phyloP scores from a whole-genome alignment of 2,113 vertebrate species.

The Mastomys coucha region DNA sequence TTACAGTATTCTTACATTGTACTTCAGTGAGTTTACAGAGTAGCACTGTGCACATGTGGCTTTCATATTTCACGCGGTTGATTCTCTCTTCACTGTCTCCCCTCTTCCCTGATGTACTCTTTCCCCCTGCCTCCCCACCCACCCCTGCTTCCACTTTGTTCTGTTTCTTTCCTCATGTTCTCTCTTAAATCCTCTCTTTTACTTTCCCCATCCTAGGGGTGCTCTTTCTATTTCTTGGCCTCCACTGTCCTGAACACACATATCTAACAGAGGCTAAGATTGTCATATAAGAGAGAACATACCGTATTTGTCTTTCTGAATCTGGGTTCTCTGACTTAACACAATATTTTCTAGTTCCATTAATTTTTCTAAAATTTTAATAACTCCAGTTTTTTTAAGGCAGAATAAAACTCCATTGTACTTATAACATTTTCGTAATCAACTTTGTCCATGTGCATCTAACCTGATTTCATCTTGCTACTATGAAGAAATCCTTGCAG shows the following conservation, averaged over 20 bases:
- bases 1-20: neutral
- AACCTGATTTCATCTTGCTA: neutral
- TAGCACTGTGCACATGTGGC: neutral
- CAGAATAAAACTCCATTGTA: neutral
- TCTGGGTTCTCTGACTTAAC: neutral
- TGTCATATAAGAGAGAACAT: neutral
- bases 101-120: no score
- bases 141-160: neutral
- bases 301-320: neutral
- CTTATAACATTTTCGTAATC: neutral
- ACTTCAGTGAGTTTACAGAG: neutral
- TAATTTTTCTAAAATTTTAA: neutral
- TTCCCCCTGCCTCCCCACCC: neutral
- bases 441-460: neutral
- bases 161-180: no score
- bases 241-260: neutral
- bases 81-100: neutral
- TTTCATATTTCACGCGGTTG: neutral
- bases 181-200: neutral
- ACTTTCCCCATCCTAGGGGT: neutral
- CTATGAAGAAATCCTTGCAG: neutral
- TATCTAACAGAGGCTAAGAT: neutral
- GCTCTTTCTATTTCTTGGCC: neutral
- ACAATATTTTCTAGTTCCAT: neutral
- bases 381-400: neutral